These are phyloP conservation scores for Telenomus remus DNA, from an alignment of 1,140 invertebrate species.

Conservation along the genomic window DNA sequence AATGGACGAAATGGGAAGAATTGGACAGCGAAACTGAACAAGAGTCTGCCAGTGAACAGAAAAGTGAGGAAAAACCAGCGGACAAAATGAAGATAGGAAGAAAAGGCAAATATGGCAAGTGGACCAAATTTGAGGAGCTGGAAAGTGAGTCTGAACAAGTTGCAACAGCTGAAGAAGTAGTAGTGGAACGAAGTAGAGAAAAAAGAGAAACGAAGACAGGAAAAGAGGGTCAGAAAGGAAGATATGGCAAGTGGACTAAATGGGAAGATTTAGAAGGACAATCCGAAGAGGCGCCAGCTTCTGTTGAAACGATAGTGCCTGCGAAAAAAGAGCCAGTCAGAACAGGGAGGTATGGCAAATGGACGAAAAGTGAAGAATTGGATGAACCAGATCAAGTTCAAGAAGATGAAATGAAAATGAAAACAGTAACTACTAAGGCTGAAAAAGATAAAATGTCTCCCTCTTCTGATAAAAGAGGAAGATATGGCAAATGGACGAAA, in stretches of 20 bases:
- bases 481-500: conserved; percentile 51
- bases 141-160: not conserved
- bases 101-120: conserved; percentile 40
- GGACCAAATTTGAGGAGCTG: conserved; percentile 54
- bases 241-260: conserved; percentile 51
- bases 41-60: conserved; percentile 11
- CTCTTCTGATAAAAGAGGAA: conserved; percentile 39
- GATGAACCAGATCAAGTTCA: not conserved
- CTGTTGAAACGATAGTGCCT: not conserved
- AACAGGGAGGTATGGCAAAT: conserved; percentile 41
- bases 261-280: conserved; percentile 65
- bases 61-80: not conserved
- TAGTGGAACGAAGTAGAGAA: conserved; percentile 19
- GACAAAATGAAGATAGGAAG: conserved; percentile 10
- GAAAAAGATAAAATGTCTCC: too few relatives aligned
- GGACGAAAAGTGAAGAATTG: conserved; percentile 52
- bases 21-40: conserved; percentile 1
- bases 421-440: not conserved
- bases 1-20: conserved; percentile 55
- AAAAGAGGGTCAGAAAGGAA: conserved; percentile 16
- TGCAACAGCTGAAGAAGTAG: not conserved
- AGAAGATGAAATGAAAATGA: not conserved
- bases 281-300: conserved; percentile 61
- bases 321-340: conserved; percentile 13
- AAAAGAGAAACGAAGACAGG: not conserved